Evolutionary conservation across 2,113 vertebrate species (phyloP), one percentile per base, ranked within the genome.

Genomic region (Turdus rufiventris): DNA sequence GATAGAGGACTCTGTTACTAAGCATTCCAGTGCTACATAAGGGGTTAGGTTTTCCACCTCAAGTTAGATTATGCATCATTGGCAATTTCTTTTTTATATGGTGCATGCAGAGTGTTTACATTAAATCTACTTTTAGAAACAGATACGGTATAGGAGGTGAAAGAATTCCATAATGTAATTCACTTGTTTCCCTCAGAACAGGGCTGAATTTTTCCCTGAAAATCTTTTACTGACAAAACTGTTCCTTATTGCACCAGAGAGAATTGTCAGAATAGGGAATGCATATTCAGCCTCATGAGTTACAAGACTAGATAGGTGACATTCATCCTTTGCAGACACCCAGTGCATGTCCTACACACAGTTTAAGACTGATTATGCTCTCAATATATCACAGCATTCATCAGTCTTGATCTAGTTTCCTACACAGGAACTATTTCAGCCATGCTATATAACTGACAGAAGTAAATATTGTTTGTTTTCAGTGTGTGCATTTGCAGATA

Each of bases 1-100:
- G 93, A 98, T 97, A 99, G 98, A 99, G 98, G 96, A 97, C 96
- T 73, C 8, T 96, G 96, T 99, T 98, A 99, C 96, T 98, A 93
- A 90, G 97, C 93, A 96, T 97, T 97, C 91, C 89, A 96, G 91
- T 96, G 94, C 95, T 70, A 95, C 88, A 90, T 84, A 82, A 95
- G 91, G 93, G 93, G 82, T 96, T 83, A 97, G 97, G 96, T 88
- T 96, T 85, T 96, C 93, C 56, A 95, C 87, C 90, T 78, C 79
- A 91, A 81, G 43, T 66, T 45, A 94, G 81, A 85, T 74, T 94
- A 91, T 70, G 86, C 77, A 79, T 89, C 38, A 77, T n/a, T 79
- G 70, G 19, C 24, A 91, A 79, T 85, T 94, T 51, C 60, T 62
- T 76, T 89, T 50, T 68, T 60, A 53, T 36, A 34, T 10, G 48